Conservation (phyloP, 1,140 invertebrate genomes). For the Lordiphosa mommai region DNA sequence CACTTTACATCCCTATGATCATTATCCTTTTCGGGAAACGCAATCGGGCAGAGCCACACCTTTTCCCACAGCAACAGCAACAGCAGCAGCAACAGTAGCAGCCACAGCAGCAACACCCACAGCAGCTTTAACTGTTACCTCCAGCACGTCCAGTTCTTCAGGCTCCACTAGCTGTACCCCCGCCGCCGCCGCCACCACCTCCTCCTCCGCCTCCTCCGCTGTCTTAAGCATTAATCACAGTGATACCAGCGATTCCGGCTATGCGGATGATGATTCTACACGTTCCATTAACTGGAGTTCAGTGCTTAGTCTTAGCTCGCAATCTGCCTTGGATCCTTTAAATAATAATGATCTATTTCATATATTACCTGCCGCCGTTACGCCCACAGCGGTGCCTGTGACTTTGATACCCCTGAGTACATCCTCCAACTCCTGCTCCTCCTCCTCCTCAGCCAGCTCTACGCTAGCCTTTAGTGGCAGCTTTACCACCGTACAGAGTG, state of each 20-base stretch:
- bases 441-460: conserved; percentile 5
- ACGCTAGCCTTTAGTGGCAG: conserved; percentile 66
- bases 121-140: conserved; percentile 17
- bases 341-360: conserved; percentile 88
- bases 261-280: conserved; percentile 88
- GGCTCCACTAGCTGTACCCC: conserved; percentile 6
- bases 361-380: conserved; percentile 64
- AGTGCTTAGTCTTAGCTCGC: conserved; percentile 90
- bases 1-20: conserved; percentile 80
- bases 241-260: conserved; percentile 85
- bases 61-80: conserved; percentile 80
- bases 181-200: background rate
- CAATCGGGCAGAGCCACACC: conserved; percentile 83
- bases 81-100: conserved; percentile 50
- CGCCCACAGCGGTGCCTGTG: conserved; percentile 68
- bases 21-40: conserved; percentile 79
- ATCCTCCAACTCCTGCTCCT: conserved; percentile 17
- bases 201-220: conserved; percentile 4
- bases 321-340: conserved; percentile 90
- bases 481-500: conserved; percentile 57
- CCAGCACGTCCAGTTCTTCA: background rate
- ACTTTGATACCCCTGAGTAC: conserved; percentile 30
- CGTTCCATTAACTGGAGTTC: conserved; percentile 94
- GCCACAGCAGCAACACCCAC: conserved; percentile 16
- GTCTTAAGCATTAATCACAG: conserved; percentile 69